Evolutionary conservation across 2,113 vertebrate genomes (phyloP), one percentile per base, ranked within the genome.

Genomic region (Festucalex cinctus): DNA sequence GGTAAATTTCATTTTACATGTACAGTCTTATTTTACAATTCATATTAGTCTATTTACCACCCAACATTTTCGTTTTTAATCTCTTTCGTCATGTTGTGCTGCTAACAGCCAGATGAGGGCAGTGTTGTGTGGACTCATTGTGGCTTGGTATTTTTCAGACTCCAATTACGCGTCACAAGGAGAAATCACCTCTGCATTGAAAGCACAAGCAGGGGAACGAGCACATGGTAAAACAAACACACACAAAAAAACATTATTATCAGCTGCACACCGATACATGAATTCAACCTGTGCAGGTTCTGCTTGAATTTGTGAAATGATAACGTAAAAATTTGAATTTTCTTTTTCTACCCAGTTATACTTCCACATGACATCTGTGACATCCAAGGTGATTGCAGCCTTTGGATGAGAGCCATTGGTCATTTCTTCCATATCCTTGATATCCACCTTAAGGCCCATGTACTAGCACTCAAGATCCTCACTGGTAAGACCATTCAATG

Each of bases 51-150:
- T 32, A 32, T 32, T 32, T 2, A 32, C 28, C 28, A 32, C 28
- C 28, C 28, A 2, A 32, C 28, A 32, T 32, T 32, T 32, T 32
- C 28, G 28, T 32, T 32, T 2, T 51, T 22, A 24, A 3, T 13
- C 6, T 19, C 3, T 19, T 20, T 44, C 13, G 14, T 5, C 39
- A 17, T 24, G 22, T 41, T 17, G 14, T 62, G 12, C 59, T 5
- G 2, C 0, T 60, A n/a, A 3, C 16, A 5, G 19, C 85, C 88
- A 79, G 65, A 65, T 87, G 84, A 74, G 84, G 83, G 82, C 74
- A 65, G 70, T 81, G 78, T 43, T 61, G 48, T 22, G 5, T 61
- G 51, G 48, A 46, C 16, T 36, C 17, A n/a, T 19, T 44, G 35
- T 53, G n/a, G 64, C 75, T 74, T 57, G 26, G 44, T 73, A 70